These are phyloP conservation scores for Eretmocerus hayati DNA, from an alignment of 2,888 invertebrate species.

Conservation along the genomic window DNA sequence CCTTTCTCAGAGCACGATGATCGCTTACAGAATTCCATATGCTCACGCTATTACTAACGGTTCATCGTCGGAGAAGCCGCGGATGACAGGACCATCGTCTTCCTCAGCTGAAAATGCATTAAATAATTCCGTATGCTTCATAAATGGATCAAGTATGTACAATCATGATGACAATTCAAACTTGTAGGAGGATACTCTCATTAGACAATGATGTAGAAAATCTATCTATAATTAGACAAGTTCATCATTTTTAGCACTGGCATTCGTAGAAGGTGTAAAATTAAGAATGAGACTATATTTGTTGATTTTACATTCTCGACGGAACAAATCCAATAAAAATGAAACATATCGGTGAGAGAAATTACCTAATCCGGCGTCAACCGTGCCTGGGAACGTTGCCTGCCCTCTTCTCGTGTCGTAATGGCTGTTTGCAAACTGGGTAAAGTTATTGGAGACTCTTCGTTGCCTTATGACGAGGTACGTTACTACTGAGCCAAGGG, in stretches of 20 bases:
- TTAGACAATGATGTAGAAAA: too few relatives aligned
- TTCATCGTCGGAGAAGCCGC: slow-evolving; percentile 90
- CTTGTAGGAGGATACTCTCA: too few relatives aligned
- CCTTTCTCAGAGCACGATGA: too few relatives aligned
- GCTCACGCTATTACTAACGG: slow-evolving; percentile 81
- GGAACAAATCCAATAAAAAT: neutral
- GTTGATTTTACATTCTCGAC: too few relatives aligned
- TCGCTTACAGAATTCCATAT: too few relatives aligned
- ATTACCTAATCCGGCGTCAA: slow-evolving; percentile 58
- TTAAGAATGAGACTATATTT: too few relatives aligned
- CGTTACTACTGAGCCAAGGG: slow-evolving; percentile 55
- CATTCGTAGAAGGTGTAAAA: too few relatives aligned
- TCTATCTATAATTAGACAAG: too few relatives aligned
- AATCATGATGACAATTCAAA: too few relatives aligned
- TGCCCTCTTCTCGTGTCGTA: slow-evolving; percentile 83
- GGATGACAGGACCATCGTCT: slow-evolving; percentile 80
- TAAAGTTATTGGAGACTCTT: slow-evolving; percentile 69
- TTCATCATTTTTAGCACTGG: too few relatives aligned
- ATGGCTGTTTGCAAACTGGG: slow-evolving; percentile 74
- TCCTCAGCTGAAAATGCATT: slow-evolving; percentile 63
- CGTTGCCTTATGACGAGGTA: slow-evolving; percentile 64
- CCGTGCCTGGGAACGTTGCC: slow-evolving; percentile 67
- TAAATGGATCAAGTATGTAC: too few relatives aligned
- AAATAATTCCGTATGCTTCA: too few relatives aligned
- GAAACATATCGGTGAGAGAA: neutral